Percentiles rank a stretch among this genome's conserved stretches.
These are phyloP conservation scores for Perca flavescens DNA, from an alignment of 2,113 vertebrate species.

Conservation along the genomic window DNA sequence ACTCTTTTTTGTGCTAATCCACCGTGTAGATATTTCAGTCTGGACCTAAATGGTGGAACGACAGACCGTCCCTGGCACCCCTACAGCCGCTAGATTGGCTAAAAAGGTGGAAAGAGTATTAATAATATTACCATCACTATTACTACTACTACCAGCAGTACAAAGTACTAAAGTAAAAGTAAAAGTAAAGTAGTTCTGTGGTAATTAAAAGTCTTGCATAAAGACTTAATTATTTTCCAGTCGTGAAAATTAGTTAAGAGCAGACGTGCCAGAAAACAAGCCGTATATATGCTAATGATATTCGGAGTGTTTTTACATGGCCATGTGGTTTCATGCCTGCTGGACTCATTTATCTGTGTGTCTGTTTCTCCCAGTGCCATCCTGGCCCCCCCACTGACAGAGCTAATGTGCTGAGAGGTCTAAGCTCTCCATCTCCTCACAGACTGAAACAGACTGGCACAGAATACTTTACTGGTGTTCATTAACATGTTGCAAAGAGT, in stretches of 20 bases:
- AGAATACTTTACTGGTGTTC: conserved; percentile 46
- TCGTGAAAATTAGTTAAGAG: conserved; percentile 55
- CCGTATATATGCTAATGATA: conserved; percentile 54
- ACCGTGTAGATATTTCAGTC: too few relatives aligned
- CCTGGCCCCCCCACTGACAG: conserved; percentile 61
- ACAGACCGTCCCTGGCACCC: background rate
- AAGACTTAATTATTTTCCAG: conserved; percentile 60
- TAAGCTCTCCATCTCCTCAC: conserved; percentile 56
- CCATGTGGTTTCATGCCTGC: conserved; percentile 72
- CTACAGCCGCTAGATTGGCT: background rate
- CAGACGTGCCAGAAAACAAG: conserved; percentile 37
- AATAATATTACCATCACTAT: conserved; percentile 1
- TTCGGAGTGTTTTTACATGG: conserved; percentile 58
- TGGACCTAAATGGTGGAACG: background rate
- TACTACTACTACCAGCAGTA: background rate
- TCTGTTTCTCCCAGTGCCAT: conserved; percentile 59
- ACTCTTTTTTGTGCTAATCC: too few relatives aligned
- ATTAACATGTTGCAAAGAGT: conserved; percentile 35
- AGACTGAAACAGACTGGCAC: conserved; percentile 47
- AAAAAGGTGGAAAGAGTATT: background rate
- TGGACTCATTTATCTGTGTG: conserved; percentile 63
- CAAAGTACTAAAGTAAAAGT: background rate
- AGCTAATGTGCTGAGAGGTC: conserved; percentile 78
- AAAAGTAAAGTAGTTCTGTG: background rate
- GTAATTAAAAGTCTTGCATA: conserved; percentile 38